Evolutionary conservation across 2,888 invertebrate species (phyloP).

Genomic region (Troides aeacus): DNA sequence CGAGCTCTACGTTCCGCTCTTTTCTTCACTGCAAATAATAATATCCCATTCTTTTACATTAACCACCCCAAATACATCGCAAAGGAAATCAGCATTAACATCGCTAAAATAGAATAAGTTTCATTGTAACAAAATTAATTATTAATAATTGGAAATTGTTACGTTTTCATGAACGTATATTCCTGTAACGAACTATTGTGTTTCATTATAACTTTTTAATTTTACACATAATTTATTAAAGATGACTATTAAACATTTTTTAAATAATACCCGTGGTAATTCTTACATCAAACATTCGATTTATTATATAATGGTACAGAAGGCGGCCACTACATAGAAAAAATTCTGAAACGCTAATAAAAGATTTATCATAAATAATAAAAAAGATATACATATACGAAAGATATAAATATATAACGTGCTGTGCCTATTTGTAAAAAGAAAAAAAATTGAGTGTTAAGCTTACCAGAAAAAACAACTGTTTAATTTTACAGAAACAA

Average conservation of each 20-base stretch:
- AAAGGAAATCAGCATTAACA: not conserved
- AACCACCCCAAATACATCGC: not conserved
- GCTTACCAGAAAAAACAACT: not conserved
- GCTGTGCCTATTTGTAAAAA: not conserved
- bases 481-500: not conserved
- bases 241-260: not conserved
- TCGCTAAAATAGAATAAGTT: not conserved
- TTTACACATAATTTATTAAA: no score
- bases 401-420: not conserved
- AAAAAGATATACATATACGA: not conserved
- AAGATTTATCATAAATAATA: slow-evolving; percentile 3
- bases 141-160: not conserved
- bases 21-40: not conserved
- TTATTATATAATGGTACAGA: slow-evolving; percentile 24
- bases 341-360: slow-evolving; percentile 2
- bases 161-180: not conserved
- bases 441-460: not conserved
- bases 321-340: slow-evolving; percentile 7
- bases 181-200: no score
- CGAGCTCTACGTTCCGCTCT: not conserved
- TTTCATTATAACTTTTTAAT: no score
- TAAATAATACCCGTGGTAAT: not conserved
- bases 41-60: not conserved
- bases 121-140: not conserved
- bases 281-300: not conserved